Percentiles rank a stretch among this genome's conserved stretches.
phyloP scores from a whole-genome alignment of 2,797 vertebrate species.

The Furcifer pardalis region DNA sequence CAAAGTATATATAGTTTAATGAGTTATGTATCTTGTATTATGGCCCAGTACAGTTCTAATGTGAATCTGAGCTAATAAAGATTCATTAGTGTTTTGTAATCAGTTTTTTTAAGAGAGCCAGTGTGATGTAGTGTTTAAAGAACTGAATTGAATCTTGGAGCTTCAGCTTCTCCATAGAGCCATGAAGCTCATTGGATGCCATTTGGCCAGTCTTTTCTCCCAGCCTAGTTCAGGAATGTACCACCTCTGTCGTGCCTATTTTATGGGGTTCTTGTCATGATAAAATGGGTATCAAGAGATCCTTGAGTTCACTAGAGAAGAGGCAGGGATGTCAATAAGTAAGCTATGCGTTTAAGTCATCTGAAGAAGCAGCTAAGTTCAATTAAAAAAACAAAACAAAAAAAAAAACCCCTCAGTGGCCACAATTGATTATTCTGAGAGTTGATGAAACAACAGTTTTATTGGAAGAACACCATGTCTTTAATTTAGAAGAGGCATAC shows the following conservation, averaged over 20 bases:
- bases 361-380: background rate
- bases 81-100: background rate
- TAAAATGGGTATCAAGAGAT: too few relatives aligned
- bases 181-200: background rate
- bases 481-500: background rate
- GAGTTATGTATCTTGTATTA: background rate
- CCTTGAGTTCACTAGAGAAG: too few relatives aligned
- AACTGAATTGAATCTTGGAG: background rate
- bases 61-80: background rate
- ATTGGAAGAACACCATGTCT: background rate
- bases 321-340: background rate
- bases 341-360: too few relatives aligned
- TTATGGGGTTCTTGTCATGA: too few relatives aligned
- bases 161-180: too few relatives aligned
- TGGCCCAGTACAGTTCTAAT: background rate
- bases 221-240: too few relatives aligned
- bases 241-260: too few relatives aligned
- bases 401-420: background rate
- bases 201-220: background rate
- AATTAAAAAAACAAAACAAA: too few relatives aligned
- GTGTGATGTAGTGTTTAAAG: background rate
- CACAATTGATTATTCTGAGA: background rate
- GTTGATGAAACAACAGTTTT: background rate
- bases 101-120: background rate
- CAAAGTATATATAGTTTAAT: background rate